Conservation (phyloP, 2,888 invertebrate species). For the Aromia moschata region DNA sequence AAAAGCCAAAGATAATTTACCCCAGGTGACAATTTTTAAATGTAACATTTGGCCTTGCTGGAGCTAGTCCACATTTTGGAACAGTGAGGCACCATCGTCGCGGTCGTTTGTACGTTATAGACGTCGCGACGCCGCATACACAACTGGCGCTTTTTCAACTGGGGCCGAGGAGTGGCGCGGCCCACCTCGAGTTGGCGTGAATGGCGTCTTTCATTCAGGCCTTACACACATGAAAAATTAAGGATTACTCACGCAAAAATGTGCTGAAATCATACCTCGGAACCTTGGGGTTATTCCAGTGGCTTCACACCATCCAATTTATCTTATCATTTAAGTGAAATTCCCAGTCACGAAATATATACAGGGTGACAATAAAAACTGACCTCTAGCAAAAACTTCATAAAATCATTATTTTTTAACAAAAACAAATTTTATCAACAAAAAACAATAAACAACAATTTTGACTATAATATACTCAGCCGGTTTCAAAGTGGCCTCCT, state of each 20-base stretch:
- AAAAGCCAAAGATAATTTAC: constrained; percentile 2
- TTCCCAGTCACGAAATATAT: too few species aligned
- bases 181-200: constrained; percentile 31
- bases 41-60: neutral
- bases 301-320: too few species aligned
- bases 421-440: too few species aligned
- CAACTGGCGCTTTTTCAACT: constrained; percentile 33
- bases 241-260: constrained; percentile 1
- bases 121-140: constrained; percentile 36
- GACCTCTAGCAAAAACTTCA: too few species aligned
- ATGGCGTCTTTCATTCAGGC: constrained; percentile 13
- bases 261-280: too few species aligned
- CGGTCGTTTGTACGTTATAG: constrained; percentile 19
- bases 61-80: neutral
- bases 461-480: too few species aligned
- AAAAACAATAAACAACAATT: too few species aligned
- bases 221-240: constrained; percentile 10
- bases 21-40: neutral
- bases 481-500: too few species aligned
- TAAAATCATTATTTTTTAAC: too few species aligned
- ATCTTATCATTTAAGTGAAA: too few species aligned
- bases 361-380: too few species aligned
- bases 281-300: too few species aligned
- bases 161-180: constrained; percentile 30
- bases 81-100: constrained; percentile 28